Conservation (phyloP, 2,113 vertebrate genomes). For the Mystacornis crossleyi region DNA sequence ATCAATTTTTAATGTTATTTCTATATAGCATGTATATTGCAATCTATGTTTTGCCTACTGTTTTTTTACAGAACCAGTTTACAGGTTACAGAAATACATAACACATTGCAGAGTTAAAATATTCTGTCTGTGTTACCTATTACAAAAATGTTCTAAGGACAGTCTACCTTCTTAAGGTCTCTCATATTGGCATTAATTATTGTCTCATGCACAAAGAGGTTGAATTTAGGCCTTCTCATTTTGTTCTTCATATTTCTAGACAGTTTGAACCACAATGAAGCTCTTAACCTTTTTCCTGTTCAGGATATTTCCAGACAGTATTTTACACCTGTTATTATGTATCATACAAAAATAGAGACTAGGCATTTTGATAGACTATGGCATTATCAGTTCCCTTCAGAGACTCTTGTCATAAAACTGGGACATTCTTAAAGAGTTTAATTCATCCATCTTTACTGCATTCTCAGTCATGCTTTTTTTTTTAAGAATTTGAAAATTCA, state of each 20-base stretch:
- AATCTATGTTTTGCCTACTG: neutral
- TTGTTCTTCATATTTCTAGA: neutral
- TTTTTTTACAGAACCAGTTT: neutral
- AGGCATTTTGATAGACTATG: neutral
- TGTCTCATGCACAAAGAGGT: neutral
- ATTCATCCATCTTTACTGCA: neutral
- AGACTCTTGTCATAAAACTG: neutral
- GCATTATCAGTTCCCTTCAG: neutral
- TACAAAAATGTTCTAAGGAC: neutral
- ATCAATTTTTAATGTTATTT: neutral
- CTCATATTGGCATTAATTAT: neutral
- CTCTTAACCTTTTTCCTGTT: neutral
- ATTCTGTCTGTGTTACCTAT: neutral
- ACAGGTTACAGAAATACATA: neutral
- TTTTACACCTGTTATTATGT: neutral
- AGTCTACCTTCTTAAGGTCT: neutral
- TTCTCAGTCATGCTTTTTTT: neutral
- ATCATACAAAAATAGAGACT: neutral
- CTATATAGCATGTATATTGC: neutral
- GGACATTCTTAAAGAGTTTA: neutral
- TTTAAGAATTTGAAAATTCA: neutral
- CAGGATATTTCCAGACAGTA: neutral
- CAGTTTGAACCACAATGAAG: neutral
- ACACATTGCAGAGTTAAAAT: accelerated
- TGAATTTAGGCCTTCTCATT: neutral